Percentiles rank a stretch among this genome's conserved stretches.
Evolutionary conservation across 2,113 vertebrate genomes (phyloP).

Genomic region (Gymnobelideus leadbeateri): DNA sequence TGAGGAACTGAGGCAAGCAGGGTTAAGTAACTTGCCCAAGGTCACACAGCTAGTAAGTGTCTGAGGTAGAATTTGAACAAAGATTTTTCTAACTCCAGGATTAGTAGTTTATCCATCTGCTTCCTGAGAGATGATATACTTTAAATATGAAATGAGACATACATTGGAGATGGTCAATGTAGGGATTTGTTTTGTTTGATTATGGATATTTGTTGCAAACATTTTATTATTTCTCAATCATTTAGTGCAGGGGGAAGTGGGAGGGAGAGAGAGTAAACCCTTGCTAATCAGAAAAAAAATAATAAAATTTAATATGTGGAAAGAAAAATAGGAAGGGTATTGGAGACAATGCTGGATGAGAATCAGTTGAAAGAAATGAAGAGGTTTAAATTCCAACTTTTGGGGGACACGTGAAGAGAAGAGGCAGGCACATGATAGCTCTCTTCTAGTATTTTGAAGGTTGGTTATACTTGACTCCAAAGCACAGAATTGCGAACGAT

Average conservation of each 20-base stretch:
- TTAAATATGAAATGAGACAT: neutral
- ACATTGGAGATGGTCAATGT: neutral
- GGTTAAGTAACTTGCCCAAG: neutral
- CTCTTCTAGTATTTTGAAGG: neutral
- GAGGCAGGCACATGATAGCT: neutral
- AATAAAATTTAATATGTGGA: neutral
- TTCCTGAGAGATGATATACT: neutral
- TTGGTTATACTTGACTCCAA: neutral
- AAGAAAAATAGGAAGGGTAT: neutral
- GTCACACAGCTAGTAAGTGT: neutral
- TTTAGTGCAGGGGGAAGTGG: neutral
- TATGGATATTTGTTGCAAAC: neutral
- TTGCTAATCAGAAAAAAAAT: neutral
- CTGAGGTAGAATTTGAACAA: neutral
- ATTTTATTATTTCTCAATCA: neutral
- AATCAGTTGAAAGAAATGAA: neutral
- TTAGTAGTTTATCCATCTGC: neutral
- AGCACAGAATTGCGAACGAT: neutral
- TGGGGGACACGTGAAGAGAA: neutral
- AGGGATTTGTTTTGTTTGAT: neutral
- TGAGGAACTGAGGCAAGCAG: neutral
- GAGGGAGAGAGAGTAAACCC: neutral
- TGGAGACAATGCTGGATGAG: neutral
- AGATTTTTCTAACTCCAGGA: neutral
- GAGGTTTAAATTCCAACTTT: neutral